A percentile compares a stretch with the other conserved stretches of the same genome.
These are phyloP conservation scores for Nesidiocoris tenuis DNA, from an alignment of 2,888 invertebrate species.

Conservation along the genomic window DNA sequence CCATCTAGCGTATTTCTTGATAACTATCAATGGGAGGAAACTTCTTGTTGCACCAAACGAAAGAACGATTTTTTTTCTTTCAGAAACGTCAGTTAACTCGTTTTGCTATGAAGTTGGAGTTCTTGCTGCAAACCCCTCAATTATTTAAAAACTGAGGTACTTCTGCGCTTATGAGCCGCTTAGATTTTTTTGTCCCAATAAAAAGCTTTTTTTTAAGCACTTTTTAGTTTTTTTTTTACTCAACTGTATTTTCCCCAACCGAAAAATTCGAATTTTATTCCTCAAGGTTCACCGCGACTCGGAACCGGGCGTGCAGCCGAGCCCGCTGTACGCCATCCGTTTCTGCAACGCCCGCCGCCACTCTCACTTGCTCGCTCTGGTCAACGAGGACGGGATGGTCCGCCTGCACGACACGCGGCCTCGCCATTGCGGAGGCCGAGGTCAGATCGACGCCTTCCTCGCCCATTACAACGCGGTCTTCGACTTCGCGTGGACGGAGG, in stretches of 20 bases:
- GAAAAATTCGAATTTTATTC: not conserved
- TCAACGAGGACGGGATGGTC: conserved; percentile 81
- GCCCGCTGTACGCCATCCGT: conserved; percentile 75
- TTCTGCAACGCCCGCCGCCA: conserved; percentile 68
- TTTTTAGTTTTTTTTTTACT: too few relatives aligned
- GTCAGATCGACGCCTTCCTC: conserved; percentile 49
- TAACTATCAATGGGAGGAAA: too few relatives aligned
- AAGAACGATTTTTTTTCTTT: too few relatives aligned
- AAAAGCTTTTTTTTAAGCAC: too few relatives aligned
- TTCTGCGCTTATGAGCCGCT: too few relatives aligned
- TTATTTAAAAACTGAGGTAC: too few relatives aligned
- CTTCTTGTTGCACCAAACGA: too few relatives aligned
- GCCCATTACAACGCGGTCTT: conserved; percentile 85
- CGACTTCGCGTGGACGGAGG: conserved; percentile 82
- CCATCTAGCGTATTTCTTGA: conserved; percentile 26
- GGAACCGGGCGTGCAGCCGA: not conserved
- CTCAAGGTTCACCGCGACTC: not conserved
- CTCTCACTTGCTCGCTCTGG: conserved; percentile 74
- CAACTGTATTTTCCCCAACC: too few relatives aligned
- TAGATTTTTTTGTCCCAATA: too few relatives aligned
- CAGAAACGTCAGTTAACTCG: conserved; percentile 28
- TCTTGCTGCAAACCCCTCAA: conserved; percentile 31
- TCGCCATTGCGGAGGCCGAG: not conserved
- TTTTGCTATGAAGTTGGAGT: conserved; percentile 17
- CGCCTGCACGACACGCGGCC: conserved; percentile 57